Base-by-base conservation (phyloP, 1,140 invertebrate species). In the Drosophila navojoa region DNA sequence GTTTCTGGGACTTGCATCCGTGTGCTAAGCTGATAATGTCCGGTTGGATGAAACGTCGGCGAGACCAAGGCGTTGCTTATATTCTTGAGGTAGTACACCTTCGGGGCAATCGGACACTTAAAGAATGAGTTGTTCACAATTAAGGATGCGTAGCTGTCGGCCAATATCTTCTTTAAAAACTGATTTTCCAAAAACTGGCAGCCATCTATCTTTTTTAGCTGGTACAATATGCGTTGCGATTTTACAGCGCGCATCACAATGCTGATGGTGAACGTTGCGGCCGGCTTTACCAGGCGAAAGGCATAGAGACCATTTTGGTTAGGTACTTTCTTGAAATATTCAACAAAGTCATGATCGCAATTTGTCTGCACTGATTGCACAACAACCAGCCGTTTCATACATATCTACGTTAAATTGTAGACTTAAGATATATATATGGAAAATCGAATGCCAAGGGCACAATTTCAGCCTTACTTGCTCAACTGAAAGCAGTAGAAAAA, bases 311-410 rank as follows among this genome's bases (percentile, higher is more conserved):
- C n/a, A 3, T n/a, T 4, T 0, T 55, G 13, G 4, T 61, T 35
- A 1, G 79, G 63, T 10, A 81, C 79, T 35, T 52, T 58, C 0
- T 9, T 63, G 5, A 87, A 86, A 19, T 81, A 81, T 19, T 87
- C 76, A 15, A 87, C 81, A 42, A 29, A 76, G 1, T 73, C 63
- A 10, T 87, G 57, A 45, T 86, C 81, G 32, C 81, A 74, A 3
- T 35, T 71, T 5, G 81, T 87, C 0, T 66, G 13, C 4, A 89
- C 38, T 1, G 70, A 45, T 29, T 84, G 62, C 54, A 74, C 10
- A 10, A 69, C 45, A 1, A 89, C 32, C 4, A 72, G 72, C 0
- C 57, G 22, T 13, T 50, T 66, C 35, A 38, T 38, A 4, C 13
- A 10, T 13, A 13, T 4, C 35, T 38, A 38, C 3, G 11, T 38